Base-by-base conservation (phyloP, 1,140 invertebrate species). In the Bombus ignitus region DNA sequence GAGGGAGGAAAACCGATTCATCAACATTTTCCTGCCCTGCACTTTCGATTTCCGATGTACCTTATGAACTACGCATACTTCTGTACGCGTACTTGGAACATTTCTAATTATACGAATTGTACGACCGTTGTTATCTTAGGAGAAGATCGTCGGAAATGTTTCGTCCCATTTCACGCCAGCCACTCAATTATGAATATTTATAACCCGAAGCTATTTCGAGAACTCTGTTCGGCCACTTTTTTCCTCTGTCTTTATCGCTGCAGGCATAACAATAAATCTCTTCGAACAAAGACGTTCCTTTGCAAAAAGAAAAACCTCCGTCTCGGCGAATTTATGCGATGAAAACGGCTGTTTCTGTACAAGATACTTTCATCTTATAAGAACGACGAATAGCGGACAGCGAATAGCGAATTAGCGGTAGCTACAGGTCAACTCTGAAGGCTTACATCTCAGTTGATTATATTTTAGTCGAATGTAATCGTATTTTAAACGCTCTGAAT, bases 41-140 rank as follows among this genome's bases (percentile, higher is more conserved):
- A 82, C 80, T 82, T 82, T 82, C 80, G 80, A 74, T 82, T 72
- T 82, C 44, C 22, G 22, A 74, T 44, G 28, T 62, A 62, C 28
- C 22, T 42, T 13, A 2, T 2, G 28, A 70, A 28, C 25, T 10
- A 6, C 35, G 2, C 28, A 39, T 53, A 15, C 28, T 44, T 73
- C 44, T 35, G 8, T 42, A 47, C n/a, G 39, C 39, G 35, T 47
- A 62, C 70, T 44, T 42, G 39, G 25, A 82, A 82, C 47, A 37
- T 72, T 47, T 44, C 70, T 74, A 74, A 82, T 74, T 82, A 73
- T 35, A 82, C 53, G 44, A 81, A 82, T 82, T 59, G 32, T 22
- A 13, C 18, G 25, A 37, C 4, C 2, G 3, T 1, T 62, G 35
- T 73, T 73, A 73, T 62, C 53, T 22, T n/a, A 39, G 13, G 4